Base-by-base conservation (phyloP, 2,113 vertebrate genomes). In the Pachycephala philippinensis region DNA sequence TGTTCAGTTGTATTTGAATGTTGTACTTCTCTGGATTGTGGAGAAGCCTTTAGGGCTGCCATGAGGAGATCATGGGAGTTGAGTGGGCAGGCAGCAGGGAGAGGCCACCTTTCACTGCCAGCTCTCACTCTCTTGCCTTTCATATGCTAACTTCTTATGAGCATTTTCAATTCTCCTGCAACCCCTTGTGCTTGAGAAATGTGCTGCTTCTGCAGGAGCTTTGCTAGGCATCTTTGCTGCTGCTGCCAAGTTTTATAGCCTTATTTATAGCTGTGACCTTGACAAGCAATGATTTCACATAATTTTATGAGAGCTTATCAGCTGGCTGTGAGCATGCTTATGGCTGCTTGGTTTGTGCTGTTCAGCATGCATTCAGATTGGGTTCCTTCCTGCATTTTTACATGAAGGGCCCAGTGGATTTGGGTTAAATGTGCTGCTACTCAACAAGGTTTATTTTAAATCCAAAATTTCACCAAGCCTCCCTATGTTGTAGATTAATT, bases 261-360 rank as follows among this genome's bases (percentile, higher is more conserved):
- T 59, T 91, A 82, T 91, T 93, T 95, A 89, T 84, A 75, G 68
- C 57, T 52, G 6, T 83, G 92, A 93, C 90, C 87, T 96, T 89
- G 91, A 57, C 84, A 70, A 54, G 75, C 76, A 91, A 86, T 86
- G n/a, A 91, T 91, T 94, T 89, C 81, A 72, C 66, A 40, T 87
- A 52, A 65, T 64, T 94, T 95, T 93, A 64, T 6, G 27, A 89
- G 65, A 89, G 65, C 49, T 95, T 95, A 76, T 84, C 89, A 69
- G 45, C 26, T 75, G 77, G 22, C 78, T 91, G 12, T 75, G 40
- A 88, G 60, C 72, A 72, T 1, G 2, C 35, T 49, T 78, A 14
- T 75, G 79, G 37, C 68, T 93, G 70, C 28, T 90, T 85, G 50
- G 45, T 65, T 90, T 86, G 47, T 69, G 54, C 50, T 77, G 9